A percentile compares a stretch with the other conserved stretches of the same genome.
Evolutionary conservation across 2,113 vertebrate species (phyloP).

Genomic region (Empidonax alnorum): DNA sequence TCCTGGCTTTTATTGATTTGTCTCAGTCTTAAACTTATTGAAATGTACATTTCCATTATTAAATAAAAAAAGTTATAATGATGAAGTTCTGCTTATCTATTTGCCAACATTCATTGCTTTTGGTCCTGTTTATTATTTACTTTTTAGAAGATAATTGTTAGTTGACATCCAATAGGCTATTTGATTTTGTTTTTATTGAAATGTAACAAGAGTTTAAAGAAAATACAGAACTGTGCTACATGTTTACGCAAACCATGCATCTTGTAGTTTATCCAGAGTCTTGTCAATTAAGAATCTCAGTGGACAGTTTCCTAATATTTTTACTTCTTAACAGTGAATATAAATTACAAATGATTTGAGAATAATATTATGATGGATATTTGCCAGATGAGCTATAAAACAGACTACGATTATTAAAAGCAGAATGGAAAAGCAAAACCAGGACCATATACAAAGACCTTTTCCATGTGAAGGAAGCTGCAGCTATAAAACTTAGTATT

Average conservation of each 20-base stretch:
- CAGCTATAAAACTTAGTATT: not conserved
- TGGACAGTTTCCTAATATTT: not conserved
- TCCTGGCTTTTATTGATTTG: conserved; percentile 12
- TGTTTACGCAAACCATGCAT: not conserved
- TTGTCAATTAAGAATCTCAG: not conserved
- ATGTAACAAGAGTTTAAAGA: conserved; percentile 6
- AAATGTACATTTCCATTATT: conserved; percentile 10
- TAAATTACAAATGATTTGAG: not conserved
- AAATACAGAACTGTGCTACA: not conserved
- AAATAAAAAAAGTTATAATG: conserved; percentile 14
- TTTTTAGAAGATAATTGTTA: conserved; percentile 33
- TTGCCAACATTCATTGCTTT: not conserved
- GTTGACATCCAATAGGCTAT: conserved; percentile 28
- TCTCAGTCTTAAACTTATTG: conserved; percentile 21
- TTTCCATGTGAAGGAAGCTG: not conserved
- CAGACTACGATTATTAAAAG: not conserved
- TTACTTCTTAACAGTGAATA: conserved; percentile 9
- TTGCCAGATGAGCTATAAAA: not conserved
- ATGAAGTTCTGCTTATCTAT: not conserved
- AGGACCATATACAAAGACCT: not conserved
- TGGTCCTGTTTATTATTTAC: not conserved
- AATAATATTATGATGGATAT: not conserved
- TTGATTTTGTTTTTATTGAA: conserved; percentile 51
- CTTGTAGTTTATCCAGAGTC: not conserved
- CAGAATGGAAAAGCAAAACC: not conserved